phyloP scores from a whole-genome alignment of 2,113 vertebrate species.

The Leucoraja erinaceus region DNA sequence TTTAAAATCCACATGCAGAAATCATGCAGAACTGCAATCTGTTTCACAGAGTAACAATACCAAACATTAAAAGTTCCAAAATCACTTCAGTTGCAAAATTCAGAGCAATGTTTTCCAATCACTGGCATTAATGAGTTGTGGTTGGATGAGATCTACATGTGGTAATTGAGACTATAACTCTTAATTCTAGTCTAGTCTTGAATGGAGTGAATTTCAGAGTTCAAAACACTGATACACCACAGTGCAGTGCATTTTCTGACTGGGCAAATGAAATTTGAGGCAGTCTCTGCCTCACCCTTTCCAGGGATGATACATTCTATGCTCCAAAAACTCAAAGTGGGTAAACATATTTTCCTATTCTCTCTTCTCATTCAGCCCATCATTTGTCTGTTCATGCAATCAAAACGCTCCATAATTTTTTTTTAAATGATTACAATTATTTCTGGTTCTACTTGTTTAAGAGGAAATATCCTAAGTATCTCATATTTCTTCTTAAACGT shows the following conservation, averaged over 20 bases:
- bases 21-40: too few species aligned
- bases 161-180: neutral
- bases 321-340: neutral
- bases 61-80: too few species aligned
- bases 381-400: neutral
- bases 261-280: too few species aligned
- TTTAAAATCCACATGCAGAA: too few species aligned
- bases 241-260: too few species aligned
- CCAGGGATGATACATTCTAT: neutral
- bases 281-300: neutral
- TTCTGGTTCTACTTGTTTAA: neutral
- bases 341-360: neutral
- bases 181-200: neutral
- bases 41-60: too few species aligned
- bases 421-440: too few species aligned
- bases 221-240: too few species aligned
- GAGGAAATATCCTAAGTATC: neutral
- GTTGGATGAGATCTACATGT: neutral
- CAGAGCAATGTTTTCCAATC: neutral
- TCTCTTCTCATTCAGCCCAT: neutral
- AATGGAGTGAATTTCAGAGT: too few species aligned
- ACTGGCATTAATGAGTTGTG: neutral
- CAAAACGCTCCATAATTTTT: neutral
- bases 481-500: neutral
- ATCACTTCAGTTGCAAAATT: too few species aligned